A percentile compares a stretch with the other conserved stretches of the same genome.
These are phyloP conservation scores for Porites rus DNA, from an alignment of 92 coral and sea anemone genomes.

Conservation along the genomic window DNA sequence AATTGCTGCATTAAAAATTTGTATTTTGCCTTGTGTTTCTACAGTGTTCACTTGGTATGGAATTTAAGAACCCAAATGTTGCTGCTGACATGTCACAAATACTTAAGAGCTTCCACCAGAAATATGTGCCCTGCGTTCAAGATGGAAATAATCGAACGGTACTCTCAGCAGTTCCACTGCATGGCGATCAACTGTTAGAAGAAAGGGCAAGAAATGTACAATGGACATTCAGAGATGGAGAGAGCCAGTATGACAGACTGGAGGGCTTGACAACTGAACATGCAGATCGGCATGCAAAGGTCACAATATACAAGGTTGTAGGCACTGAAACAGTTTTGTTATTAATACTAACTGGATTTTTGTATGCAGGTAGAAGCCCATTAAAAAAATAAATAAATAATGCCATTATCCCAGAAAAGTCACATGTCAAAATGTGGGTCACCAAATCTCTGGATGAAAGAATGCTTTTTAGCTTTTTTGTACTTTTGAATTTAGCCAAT, in stretches of 20 bases:
- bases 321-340: not conserved
- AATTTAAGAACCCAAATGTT: slow-evolving; percentile 61
- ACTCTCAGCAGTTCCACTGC: slow-evolving; percentile 25
- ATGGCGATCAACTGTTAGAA: slow-evolving; percentile 68
- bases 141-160: not conserved
- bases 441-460: too few species aligned
- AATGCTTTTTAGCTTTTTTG: too few species aligned
- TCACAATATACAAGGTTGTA: slow-evolving; percentile 43
- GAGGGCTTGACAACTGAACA: slow-evolving; percentile 53
- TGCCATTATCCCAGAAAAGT: too few species aligned
- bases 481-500: too few species aligned
- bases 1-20: not conserved
- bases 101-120: slow-evolving; percentile 5
- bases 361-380: not conserved
- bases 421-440: too few species aligned
- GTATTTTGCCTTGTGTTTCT: not conserved
- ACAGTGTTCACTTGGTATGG: slow-evolving; percentile 60
- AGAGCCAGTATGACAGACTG: slow-evolving; percentile 23
- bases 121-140: slow-evolving; percentile 32
- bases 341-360: not conserved
- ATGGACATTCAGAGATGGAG: slow-evolving; percentile 59
- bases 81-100: slow-evolving; percentile 61
- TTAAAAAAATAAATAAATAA: too few species aligned
- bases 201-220: slow-evolving; percentile 57
- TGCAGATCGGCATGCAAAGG: slow-evolving; percentile 75